A percentile compares a stretch with the other conserved stretches of the same genome.
These are phyloP conservation scores for Nephrotoma guestfalica DNA, from an alignment of 2,888 invertebrate species.

Conservation along the genomic window DNA sequence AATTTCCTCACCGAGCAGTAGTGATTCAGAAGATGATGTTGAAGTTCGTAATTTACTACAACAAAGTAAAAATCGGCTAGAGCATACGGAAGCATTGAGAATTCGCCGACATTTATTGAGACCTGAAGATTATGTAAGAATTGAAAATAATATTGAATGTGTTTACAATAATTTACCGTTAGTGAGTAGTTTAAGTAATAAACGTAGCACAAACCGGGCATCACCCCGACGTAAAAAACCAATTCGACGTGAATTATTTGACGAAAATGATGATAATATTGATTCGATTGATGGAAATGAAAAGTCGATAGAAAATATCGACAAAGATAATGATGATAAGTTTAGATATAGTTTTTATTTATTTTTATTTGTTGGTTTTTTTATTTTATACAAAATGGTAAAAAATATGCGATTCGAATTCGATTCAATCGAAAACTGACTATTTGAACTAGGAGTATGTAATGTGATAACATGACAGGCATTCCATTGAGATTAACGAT, in stretches of 20 bases:
- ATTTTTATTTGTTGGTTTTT: constrained; percentile 4
- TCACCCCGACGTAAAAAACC: neutral
- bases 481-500: neutral
- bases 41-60: constrained; percentile 28
- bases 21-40: constrained; percentile 29
- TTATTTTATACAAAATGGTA: neutral
- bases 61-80: constrained; percentile 28
- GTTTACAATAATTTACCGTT: neutral
- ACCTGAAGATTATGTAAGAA: constrained; percentile 33
- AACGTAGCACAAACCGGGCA: neutral
- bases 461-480: neutral
- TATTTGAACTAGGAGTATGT: neutral
- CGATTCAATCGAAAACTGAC: neutral
- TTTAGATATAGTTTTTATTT: neutral
- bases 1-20: constrained; percentile 29
- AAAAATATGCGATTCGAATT: neutral
- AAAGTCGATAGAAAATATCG: neutral
- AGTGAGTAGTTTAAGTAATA: neutral
- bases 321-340: neutral
- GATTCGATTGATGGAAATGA: neutral
- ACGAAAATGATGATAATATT: neutral
- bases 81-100: constrained; percentile 29
- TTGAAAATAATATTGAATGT: constrained; percentile 2
- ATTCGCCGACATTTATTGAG: constrained; percentile 31
- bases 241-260: neutral